phyloP scores from a whole-genome alignment of 2,113 vertebrate species.

The Empidonax alnorum region DNA sequence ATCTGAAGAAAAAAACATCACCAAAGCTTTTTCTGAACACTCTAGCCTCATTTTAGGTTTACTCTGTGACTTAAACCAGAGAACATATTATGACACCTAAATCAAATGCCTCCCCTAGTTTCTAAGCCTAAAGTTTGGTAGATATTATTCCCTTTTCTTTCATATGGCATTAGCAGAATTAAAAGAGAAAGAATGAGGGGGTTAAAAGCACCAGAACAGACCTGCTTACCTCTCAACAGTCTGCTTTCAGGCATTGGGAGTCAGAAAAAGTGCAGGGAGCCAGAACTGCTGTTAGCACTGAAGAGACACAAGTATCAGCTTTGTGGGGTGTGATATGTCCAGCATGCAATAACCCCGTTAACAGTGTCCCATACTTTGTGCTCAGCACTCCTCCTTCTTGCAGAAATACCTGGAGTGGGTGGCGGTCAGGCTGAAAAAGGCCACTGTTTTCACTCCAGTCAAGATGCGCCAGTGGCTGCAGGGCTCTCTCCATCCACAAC shows the following conservation, averaged over 20 bases:
- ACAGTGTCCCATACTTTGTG: not conserved
- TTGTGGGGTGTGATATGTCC: not conserved
- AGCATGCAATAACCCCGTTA: not conserved
- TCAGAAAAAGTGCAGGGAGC: not conserved
- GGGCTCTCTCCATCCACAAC: not conserved
- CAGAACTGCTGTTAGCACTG: not conserved
- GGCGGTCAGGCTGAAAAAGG: not conserved
- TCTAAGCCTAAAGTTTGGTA: not conserved
- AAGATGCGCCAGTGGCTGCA: not conserved
- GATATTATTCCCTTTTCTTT: constrained; percentile 1
- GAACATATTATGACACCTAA: not conserved
- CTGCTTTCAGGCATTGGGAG: not conserved
- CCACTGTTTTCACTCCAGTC: not conserved
- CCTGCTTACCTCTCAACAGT: not conserved
- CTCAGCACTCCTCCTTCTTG: not conserved
- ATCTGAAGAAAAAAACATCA: not conserved
- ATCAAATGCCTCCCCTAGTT: not conserved
- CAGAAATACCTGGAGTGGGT: not conserved
- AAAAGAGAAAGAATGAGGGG: not conserved
- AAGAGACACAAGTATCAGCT: not conserved
- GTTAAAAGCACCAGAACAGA: not conserved
- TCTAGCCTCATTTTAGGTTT: not conserved
- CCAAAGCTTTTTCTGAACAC: constrained; percentile 5
- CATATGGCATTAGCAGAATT: not conserved
- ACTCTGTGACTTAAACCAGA: not conserved